phyloP scores from a whole-genome alignment of 2,113 vertebrate species.

The Mormoops blainvillei region DNA sequence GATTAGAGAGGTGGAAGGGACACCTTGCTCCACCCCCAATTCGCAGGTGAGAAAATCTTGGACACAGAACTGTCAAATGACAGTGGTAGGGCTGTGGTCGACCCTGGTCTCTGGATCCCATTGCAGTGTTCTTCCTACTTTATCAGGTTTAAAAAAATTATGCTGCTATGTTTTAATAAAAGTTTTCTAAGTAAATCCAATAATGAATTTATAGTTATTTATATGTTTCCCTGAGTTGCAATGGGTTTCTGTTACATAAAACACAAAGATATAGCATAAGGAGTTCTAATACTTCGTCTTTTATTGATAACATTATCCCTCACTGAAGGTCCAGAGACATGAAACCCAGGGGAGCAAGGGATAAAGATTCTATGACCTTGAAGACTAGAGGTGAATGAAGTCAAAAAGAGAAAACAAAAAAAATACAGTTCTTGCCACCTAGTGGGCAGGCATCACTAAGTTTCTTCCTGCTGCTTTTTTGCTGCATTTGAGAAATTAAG shows the following conservation, averaged over 20 bases:
- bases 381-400: not conserved
- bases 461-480: not conserved
- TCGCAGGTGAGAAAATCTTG: not conserved
- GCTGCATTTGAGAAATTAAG: not conserved
- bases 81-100: not conserved
- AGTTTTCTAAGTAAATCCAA: not conserved
- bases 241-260: conserved; percentile 24
- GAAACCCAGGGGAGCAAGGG: not conserved
- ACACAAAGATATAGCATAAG: not conserved
- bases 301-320: conserved; percentile 7
- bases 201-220: not conserved
- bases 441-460: not conserved
- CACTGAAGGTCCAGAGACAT: not conserved
- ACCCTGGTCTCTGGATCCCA: not conserved
- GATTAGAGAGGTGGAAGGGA: not conserved
- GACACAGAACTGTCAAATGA: not conserved
- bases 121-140: not conserved
- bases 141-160: not conserved
- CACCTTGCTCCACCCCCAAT: not conserved
- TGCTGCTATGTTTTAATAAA: not conserved
- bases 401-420: not conserved
- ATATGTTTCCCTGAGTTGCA: not conserved
- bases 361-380: not conserved
- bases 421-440: not conserved
- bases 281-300: conserved; percentile 18